A percentile compares a stretch with the other conserved stretches of the same genome.
phyloP scores from a whole-genome alignment of 2,888 invertebrate species.

The Pegoplata infirma region DNA sequence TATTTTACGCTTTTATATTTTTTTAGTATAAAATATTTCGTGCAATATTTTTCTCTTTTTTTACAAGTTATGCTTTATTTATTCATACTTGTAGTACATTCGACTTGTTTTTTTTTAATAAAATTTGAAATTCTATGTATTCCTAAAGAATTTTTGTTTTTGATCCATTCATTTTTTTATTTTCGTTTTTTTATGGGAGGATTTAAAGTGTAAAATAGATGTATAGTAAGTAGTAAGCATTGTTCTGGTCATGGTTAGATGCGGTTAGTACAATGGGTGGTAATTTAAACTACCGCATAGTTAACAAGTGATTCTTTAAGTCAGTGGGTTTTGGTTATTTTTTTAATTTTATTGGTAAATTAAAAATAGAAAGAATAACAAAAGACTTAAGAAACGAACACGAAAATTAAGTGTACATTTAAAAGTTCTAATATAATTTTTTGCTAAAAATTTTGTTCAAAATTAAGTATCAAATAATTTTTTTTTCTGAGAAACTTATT shows the following conservation, averaged over 20 bases:
- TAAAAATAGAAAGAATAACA: neutral
- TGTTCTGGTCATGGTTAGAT: constrained; percentile 20
- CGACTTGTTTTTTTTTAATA: neutral
- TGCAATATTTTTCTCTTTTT: neutral
- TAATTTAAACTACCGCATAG: neutral
- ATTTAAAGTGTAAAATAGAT: neutral
- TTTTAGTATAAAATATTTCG: too few species aligned
- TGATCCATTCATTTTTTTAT: neutral
- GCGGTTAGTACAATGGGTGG: constrained; percentile 2
- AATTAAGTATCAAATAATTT: too few species aligned
- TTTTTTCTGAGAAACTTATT: too few species aligned
- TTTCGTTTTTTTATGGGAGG: neutral
- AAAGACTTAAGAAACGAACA: neutral
- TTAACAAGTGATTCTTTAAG: neutral
- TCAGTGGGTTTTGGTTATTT: neutral
- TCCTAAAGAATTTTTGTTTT: neutral
- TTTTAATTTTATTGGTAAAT: neutral
- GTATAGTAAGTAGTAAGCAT: too few species aligned
- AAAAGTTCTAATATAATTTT: too few species aligned
- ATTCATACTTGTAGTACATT: neutral
- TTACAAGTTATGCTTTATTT: neutral
- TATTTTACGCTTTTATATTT: too few species aligned
- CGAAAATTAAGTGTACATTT: too few species aligned
- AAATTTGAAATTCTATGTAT: constrained; percentile 9
- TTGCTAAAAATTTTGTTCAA: too few species aligned